Conservation (phyloP, 2,888 invertebrate genomes). For the Orchestes rusci region DNA sequence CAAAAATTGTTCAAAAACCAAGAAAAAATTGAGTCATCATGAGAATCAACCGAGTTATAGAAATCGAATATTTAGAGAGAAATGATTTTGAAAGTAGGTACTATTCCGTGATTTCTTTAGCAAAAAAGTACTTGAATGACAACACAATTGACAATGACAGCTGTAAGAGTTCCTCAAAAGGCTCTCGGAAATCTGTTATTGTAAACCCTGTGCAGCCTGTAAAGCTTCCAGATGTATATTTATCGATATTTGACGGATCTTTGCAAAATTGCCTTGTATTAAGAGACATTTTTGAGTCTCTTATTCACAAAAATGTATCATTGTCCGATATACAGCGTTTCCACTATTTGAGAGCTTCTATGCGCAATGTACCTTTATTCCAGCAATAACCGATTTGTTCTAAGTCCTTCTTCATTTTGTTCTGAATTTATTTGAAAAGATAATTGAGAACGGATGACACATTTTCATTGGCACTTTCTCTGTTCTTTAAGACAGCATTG, state of each 20-base stretch:
- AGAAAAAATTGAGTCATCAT: conserved; percentile 8
- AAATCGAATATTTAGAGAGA: conserved; percentile 10
- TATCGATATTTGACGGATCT: conserved; percentile 16
- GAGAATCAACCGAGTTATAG: conserved; percentile 10
- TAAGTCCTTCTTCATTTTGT: too few species aligned
- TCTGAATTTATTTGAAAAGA: too few species aligned
- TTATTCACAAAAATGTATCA: too few species aligned
- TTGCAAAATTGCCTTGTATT: conserved; percentile 20
- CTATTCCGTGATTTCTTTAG: conserved; percentile 7
- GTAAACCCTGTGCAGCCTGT: conserved; percentile 2
- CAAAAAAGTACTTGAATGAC: conserved; percentile 8
- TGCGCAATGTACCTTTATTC: too few species aligned
- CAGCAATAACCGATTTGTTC: too few species aligned
- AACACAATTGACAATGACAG: neutral
- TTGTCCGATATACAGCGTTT: too few species aligned
- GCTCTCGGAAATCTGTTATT: neutral
- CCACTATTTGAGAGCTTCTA: too few species aligned
- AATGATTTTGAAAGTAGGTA: conserved; percentile 13
- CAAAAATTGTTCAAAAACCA: conserved; percentile 6
- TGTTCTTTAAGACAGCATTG: too few species aligned
- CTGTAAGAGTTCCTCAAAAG: neutral
- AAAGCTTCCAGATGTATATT: conserved; percentile 7
- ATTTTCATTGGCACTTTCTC: too few species aligned
- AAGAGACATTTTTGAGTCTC: conserved; percentile 14
- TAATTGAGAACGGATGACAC: too few species aligned